Evolutionary conservation across 2,113 vertebrate genomes (phyloP).

Genomic region (sheep (Ovis aries)): DNA sequence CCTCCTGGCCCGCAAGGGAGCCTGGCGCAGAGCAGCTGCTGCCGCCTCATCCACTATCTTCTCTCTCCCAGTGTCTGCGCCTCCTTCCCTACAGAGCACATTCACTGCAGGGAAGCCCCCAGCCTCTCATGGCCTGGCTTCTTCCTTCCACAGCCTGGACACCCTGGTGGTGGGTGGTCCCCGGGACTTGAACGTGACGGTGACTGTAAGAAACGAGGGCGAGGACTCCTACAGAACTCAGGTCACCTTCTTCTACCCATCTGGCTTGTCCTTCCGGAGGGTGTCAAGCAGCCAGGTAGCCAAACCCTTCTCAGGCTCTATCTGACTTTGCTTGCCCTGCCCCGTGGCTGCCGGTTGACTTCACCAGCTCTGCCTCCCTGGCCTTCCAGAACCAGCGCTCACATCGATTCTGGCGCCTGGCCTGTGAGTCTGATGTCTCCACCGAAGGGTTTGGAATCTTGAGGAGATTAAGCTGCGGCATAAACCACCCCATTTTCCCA

Average conservation of each 20-base stretch:
- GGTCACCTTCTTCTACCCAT: conserved; percentile 78
- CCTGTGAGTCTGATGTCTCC: not conserved
- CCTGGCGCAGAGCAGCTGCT: not conserved
- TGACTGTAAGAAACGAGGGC: conserved; percentile 80
- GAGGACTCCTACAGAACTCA: conserved; percentile 86
- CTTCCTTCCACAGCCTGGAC: conserved; percentile 43
- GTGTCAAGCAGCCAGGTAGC: conserved; percentile 74
- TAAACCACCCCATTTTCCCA: conserved; percentile 84
- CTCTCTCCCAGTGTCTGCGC: accelerated
- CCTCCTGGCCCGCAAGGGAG: not conserved
- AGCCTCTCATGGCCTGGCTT: not conserved
- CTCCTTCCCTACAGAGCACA: not conserved
- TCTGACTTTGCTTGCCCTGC: not conserved
- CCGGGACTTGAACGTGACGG: conserved; percentile 75
- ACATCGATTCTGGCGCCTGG: not conserved
- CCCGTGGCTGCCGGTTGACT: not conserved
- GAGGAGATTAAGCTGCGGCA: conserved; percentile 72
- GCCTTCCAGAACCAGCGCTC: conserved; percentile 5
- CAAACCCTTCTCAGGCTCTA: not conserved
- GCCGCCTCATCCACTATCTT: not conserved
- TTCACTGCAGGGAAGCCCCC: not conserved
- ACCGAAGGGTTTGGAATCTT: not conserved
- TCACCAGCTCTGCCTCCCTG: not conserved
- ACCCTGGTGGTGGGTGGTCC: conserved; percentile 81
- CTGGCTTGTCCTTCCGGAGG: conserved; percentile 82